phyloP scores from a whole-genome alignment of 2,888 invertebrate genomes.

The Zootermopsis nevadensis region DNA sequence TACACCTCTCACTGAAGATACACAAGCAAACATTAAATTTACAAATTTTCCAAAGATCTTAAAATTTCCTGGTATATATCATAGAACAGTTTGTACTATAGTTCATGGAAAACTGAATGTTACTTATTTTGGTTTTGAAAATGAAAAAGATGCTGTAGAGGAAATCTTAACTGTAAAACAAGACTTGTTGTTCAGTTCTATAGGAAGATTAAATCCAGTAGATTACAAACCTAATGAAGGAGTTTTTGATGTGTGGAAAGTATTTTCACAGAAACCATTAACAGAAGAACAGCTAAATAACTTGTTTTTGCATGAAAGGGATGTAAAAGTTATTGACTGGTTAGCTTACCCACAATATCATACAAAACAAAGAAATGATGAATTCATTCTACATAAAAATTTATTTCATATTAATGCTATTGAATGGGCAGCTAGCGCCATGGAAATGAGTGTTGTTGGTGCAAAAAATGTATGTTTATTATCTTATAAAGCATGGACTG shows the following conservation, averaged over 20 bases:
- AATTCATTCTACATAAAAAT: slow-evolving; percentile 66
- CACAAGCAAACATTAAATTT: slow-evolving; percentile 63
- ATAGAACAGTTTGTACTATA: slow-evolving; percentile 66
- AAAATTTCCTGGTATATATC: slow-evolving; percentile 63
- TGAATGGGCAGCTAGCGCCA: slow-evolving; percentile 74
- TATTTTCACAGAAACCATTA: slow-evolving; percentile 67
- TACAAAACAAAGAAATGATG: slow-evolving; percentile 57
- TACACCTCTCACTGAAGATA: slow-evolving; percentile 66
- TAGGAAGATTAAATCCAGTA: slow-evolving; percentile 62
- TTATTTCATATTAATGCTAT: slow-evolving; percentile 73
- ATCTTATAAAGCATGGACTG: slow-evolving; percentile 60
- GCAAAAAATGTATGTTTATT: slow-evolving; percentile 72
- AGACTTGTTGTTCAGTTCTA: slow-evolving; percentile 64
- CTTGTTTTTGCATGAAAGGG: slow-evolving; percentile 64
- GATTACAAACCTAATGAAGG: slow-evolving; percentile 54
- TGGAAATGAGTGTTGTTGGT: slow-evolving; percentile 74
- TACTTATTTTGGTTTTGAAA: slow-evolving; percentile 62
- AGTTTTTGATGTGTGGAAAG: slow-evolving; percentile 66
- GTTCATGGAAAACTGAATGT: slow-evolving; percentile 66
- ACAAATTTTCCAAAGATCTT: slow-evolving; percentile 61
- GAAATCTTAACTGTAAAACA: slow-evolving; percentile 65
- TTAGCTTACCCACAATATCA: slow-evolving; percentile 69
- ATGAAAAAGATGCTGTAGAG: slow-evolving; percentile 58
- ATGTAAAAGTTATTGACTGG: slow-evolving; percentile 64
- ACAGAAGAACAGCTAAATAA: slow-evolving; percentile 62